Percentiles rank a stretch among this genome's conserved stretches.
Conservation (phyloP, 2,888 invertebrate genomes). For the Zele albiditarsus region DNA sequence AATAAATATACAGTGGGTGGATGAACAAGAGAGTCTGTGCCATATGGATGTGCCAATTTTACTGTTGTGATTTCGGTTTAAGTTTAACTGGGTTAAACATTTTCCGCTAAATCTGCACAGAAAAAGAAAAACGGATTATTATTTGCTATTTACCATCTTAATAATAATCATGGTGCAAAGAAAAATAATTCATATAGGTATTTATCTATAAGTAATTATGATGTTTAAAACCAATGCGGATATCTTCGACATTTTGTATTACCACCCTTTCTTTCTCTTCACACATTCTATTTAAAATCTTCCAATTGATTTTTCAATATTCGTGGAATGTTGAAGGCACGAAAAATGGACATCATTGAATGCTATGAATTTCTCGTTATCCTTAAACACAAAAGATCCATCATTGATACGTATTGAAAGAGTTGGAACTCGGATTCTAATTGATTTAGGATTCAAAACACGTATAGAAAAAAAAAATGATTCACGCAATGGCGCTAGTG, state of each 20-base stretch:
- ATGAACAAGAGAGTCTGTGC: constrained; percentile 23
- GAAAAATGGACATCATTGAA: background rate
- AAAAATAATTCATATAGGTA: background rate
- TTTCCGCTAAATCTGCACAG: constrained; percentile 43
- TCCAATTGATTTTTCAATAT: background rate
- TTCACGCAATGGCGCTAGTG: background rate
- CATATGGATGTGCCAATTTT: constrained; percentile 49
- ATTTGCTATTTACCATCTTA: constrained; percentile 38
- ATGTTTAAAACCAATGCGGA: background rate
- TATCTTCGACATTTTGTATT: background rate
- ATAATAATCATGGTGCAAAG: background rate
- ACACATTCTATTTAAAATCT: background rate
- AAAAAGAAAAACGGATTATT: constrained; percentile 25
- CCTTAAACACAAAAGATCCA: background rate
- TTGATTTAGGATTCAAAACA: constrained; percentile 25
- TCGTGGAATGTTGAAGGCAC: no score
- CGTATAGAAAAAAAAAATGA: background rate
- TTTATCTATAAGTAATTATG: background rate
- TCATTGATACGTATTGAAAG: background rate
- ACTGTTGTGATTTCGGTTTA: constrained; percentile 47
- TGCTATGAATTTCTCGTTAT: background rate
- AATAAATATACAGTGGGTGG: constrained; percentile 23
- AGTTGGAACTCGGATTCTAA: background rate
- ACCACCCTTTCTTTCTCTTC: background rate
- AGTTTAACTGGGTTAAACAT: constrained; percentile 52